Base-by-base conservation (phyloP, 2,113 vertebrate species). In the Myrmecobius fasciatus region DNA sequence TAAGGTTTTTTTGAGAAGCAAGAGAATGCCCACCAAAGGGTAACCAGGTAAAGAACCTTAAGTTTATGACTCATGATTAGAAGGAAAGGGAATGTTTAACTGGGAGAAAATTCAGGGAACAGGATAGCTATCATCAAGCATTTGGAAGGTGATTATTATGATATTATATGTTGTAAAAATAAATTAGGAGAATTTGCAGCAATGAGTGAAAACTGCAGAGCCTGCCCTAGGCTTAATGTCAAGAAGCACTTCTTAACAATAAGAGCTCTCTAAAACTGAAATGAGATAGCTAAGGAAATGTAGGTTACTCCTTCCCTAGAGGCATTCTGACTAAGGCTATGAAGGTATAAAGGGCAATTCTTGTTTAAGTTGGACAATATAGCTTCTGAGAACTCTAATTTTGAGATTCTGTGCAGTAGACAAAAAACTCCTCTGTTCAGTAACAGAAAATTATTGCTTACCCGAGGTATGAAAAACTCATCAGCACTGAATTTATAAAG, bases 401-500 rank as follows among this genome's bases (percentile, higher is more conserved):
- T 36, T n/a, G 17, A 20, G 20, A 43, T 43, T 83, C 67, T 83
- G 67, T 83, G 67, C 67, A 43, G 67, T 91, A 83, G 89, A 96
- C 36, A 51, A 90, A 95, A 91, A 93, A 93, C 22, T 26, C n/a
- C 91, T 60, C 93, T 95, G 36, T 24, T 95, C 51, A 95, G 56
- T 47, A 89, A 95, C 51, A 94, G 91, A 94, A 96, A 94, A 60
- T 25, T 36, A 6, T 90, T 56, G 95, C 99, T 98, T 97, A 99
- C 99, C 99, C 99, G 99, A 43, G 99, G 99, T 96, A 99, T 90
- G 96, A 99, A 99, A 97, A 99, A 99, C 51, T 98, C 97, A 52
- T 99, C 99, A 48, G 99, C 99, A 93, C 99, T 99, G 98, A 99
- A 99, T 96, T 99, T 99, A 98, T 99, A 99, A 89, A 99, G 98